Conservation (phyloP, 2,113 vertebrate species). For the Astur gentilis region DNA sequence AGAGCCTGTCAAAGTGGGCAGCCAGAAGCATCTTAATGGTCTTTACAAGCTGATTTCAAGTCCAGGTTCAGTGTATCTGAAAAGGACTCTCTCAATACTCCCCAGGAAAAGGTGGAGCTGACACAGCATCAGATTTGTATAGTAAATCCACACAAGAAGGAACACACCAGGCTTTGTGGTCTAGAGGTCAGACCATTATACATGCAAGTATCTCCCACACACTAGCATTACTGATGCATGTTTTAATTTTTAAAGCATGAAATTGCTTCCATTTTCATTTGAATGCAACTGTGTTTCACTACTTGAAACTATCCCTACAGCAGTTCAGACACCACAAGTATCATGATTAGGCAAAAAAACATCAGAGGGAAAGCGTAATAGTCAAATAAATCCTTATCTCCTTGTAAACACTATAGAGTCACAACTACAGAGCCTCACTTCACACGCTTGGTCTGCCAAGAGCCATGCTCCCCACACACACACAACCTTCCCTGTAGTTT, state of each 20-base stretch:
- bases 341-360: too few relatives aligned
- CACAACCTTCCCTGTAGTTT: rapidly evolving
- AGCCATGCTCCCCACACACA: not conserved
- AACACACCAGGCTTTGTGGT: not conserved
- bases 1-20: not conserved
- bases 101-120: not conserved
- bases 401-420: rapidly evolving
- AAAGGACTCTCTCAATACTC: not conserved
- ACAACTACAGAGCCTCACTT: rapidly evolving
- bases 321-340: not conserved
- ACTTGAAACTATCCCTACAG: not conserved
- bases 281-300: not conserved
- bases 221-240: rapidly evolving
- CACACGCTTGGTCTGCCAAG: not conserved
- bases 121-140: not conserved
- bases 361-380: rapidly evolving
- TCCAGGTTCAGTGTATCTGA: not conserved
- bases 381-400: not conserved
- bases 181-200: rapidly evolving
- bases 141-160: not conserved
- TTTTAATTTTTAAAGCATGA: not conserved
- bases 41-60: not conserved
- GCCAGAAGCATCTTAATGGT: not conserved
- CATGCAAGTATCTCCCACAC: not conserved
- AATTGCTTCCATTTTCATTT: not conserved